phyloP scores from a whole-genome alignment of 1,140 invertebrate genomes.

The Caenorhabditis tropicalis region DNA sequence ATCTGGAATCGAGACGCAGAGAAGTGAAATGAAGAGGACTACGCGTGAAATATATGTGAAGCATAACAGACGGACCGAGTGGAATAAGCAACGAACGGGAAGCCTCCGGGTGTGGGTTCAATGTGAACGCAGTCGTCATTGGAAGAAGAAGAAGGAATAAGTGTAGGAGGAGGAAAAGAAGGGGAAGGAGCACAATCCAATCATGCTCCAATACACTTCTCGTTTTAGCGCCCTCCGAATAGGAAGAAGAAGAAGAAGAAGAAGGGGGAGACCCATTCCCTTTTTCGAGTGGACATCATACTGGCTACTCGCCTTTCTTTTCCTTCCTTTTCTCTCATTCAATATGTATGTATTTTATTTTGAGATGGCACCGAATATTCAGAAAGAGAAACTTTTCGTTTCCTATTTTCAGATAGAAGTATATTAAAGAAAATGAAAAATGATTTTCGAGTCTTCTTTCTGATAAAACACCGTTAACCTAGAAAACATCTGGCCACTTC shows the following conservation, averaged over 20 bases:
- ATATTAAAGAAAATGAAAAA: neutral
- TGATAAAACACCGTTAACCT: neutral
- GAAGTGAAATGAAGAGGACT: neutral
- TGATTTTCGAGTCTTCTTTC: too few species aligned
- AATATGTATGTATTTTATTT: neutral
- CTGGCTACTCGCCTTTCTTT: neutral
- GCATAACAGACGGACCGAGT: neutral
- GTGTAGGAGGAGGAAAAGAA: too few species aligned
- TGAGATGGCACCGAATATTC: neutral
- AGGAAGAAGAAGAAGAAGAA: neutral
- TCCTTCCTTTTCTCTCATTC: neutral
- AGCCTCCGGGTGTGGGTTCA: neutral
- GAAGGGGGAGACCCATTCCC: neutral
- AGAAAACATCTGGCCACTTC: neutral
- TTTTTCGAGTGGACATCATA: conserved; percentile 31
- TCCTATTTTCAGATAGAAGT: neutral
- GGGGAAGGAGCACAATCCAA: conserved; percentile 26
- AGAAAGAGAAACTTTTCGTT: too few species aligned
- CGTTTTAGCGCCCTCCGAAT: neutral
- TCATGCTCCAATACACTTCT: conserved; percentile 40
- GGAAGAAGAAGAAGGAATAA: too few species aligned
- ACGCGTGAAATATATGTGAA: conserved; percentile 29
- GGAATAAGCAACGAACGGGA: neutral
- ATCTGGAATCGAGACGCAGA: conserved; percentile 40
- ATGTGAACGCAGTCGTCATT: conserved; percentile 2